These are phyloP conservation scores for Neotragus moschatus DNA, from an alignment of 2,113 vertebrate species.

Conservation along the genomic window DNA sequence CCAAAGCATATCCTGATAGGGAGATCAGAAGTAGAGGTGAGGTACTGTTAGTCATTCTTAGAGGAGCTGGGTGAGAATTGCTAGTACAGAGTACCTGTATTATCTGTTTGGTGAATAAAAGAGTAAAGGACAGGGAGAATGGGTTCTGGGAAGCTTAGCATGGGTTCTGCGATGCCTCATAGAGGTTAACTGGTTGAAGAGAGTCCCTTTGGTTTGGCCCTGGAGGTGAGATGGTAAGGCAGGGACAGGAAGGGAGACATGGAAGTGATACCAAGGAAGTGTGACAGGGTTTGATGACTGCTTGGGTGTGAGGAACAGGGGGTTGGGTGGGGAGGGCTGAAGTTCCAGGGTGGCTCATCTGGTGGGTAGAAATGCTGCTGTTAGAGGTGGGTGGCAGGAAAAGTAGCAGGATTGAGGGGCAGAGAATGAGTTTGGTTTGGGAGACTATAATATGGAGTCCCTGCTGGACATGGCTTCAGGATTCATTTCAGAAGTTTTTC, in stretches of 20 bases:
- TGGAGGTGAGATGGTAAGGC: neutral
- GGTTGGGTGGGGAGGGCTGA: neutral
- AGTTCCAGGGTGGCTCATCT: neutral
- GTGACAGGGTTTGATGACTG: neutral
- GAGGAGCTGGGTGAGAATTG: neutral
- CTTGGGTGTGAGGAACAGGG: neutral
- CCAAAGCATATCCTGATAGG: neutral
- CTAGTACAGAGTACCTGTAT: neutral
- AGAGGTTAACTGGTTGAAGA: neutral
- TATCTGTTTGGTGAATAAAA: neutral
- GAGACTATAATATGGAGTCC: neutral
- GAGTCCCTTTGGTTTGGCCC: neutral
- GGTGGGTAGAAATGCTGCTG: neutral
- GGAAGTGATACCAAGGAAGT: neutral
- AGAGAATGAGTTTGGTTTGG: neutral
- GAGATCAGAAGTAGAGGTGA: neutral
- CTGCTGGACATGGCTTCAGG: neutral
- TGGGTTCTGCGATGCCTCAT: neutral
- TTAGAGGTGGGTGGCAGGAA: neutral
- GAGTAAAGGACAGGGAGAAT: neutral
- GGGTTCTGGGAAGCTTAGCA: neutral
- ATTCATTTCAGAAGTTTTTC: neutral
- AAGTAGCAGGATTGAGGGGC: neutral
- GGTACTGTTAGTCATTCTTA: neutral
- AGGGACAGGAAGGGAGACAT: neutral